Percentiles rank a stretch among this genome's conserved stretches.
Conservation (phyloP, 2,888 invertebrate genomes). For the Yponomeuta plumbellus region DNA sequence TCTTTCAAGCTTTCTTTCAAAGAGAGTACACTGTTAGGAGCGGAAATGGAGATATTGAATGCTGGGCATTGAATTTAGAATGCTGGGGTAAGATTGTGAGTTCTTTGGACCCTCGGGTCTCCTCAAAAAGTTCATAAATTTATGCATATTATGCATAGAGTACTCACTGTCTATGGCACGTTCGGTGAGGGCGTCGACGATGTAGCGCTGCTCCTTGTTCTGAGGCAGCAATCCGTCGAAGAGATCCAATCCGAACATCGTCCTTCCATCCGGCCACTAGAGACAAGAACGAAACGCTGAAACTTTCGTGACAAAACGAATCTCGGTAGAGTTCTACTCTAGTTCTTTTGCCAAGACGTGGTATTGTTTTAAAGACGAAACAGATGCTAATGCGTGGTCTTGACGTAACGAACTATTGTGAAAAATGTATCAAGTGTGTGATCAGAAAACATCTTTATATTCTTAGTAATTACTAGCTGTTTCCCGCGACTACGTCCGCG, state of each 20-base stretch:
- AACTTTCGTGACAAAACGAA: conserved; percentile 22
- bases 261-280: conserved; percentile 59
- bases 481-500: too few species aligned
- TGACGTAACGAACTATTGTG: too few species aligned
- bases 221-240: conserved; percentile 54
- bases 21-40: too few species aligned
- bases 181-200: conserved; percentile 62
- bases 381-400: too few species aligned
- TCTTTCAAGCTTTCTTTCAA: too few species aligned
- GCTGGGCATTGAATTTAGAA: too few species aligned
- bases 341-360: background rate
- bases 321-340: background rate
- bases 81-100: too few species aligned
- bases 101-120: too few species aligned
- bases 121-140: background rate
- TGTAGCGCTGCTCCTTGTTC: conserved; percentile 53
- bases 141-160: background rate
- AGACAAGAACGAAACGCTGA: conserved; percentile 16
- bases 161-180: conserved; percentile 56
- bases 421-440: too few species aligned
- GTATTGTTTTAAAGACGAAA: background rate
- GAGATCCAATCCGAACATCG: conserved; percentile 55
- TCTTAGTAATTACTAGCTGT: too few species aligned
- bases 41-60: too few species aligned
- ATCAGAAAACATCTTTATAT: too few species aligned